Percentiles rank a stretch among this genome's conserved stretches.
Conservation (phyloP, 2,797 vertebrate genomes). For the Spinibarbus caldwelli region DNA sequence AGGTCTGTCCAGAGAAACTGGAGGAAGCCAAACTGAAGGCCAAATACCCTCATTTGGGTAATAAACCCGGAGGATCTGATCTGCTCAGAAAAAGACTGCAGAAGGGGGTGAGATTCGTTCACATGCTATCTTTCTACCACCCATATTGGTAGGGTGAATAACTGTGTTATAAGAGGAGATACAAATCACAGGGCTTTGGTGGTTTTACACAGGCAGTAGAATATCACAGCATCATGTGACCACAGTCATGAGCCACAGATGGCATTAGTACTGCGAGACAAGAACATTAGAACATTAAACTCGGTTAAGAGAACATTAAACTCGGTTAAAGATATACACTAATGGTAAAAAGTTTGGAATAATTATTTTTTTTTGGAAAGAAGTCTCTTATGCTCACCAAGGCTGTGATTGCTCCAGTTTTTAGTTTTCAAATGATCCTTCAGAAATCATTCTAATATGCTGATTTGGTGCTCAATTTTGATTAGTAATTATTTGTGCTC, state of each 20-base stretch:
- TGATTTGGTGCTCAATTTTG: background rate
- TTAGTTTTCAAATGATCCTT: background rate
- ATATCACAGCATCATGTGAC: slow-evolving; percentile 7
- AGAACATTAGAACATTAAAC: background rate
- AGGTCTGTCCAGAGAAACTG: slow-evolving; percentile 91
- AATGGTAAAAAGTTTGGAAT: background rate
- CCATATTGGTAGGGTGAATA: too few relatives aligned
- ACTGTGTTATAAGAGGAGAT: slow-evolving; percentile 26
- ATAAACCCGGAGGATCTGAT: slow-evolving; percentile 96
- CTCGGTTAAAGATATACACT: background rate
- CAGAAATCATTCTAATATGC: background rate
- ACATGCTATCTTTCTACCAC: background rate
- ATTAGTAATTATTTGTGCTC: background rate
- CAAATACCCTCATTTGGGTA: slow-evolving; percentile 94
- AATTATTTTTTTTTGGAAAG: background rate
- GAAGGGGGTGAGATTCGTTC: slow-evolving; percentile 87
- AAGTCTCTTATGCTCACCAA: background rate
- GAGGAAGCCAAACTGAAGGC: slow-evolving; percentile 98
- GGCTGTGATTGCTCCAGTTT: background rate
- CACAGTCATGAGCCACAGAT: slow-evolving; percentile 1
- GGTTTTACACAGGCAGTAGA: background rate
- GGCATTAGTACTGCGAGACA: too few relatives aligned
- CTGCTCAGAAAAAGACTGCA: slow-evolving; percentile 96
- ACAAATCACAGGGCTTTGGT: background rate
- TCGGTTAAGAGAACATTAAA: background rate